phyloP scores from a whole-genome alignment of 2,888 invertebrate species.

The Andrena chrysosceles region DNA sequence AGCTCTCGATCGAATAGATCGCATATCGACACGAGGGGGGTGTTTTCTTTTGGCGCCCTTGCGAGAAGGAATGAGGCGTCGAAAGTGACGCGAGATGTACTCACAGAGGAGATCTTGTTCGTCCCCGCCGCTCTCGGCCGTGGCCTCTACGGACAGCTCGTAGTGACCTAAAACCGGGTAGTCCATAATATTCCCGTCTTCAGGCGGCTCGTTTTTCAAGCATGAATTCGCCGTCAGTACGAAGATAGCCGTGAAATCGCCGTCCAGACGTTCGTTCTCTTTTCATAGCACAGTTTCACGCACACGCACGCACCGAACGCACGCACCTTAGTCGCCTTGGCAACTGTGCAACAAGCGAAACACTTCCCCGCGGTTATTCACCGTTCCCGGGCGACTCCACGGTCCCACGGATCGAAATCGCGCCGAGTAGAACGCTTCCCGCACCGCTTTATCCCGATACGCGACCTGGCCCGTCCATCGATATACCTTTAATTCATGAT shows the following conservation, averaged over 20 bases:
- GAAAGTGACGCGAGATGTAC: slow-evolving; percentile 43
- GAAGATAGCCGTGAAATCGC: slow-evolving; percentile 44
- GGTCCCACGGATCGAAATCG: neutral
- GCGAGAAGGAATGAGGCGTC: neutral
- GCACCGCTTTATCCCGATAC: slow-evolving; percentile 46
- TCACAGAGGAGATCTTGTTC: slow-evolving; percentile 80
- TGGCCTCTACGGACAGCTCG: slow-evolving; percentile 77
- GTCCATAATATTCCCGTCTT: slow-evolving; percentile 75
- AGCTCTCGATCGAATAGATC: slow-evolving; percentile 20
- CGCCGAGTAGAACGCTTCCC: slow-evolving; percentile 47
- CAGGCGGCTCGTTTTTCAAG: slow-evolving; percentile 56
- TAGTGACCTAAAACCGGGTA: slow-evolving; percentile 80
- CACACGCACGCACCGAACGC: slow-evolving; percentile 46
- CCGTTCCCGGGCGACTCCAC: neutral
- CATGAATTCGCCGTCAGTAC: slow-evolving; percentile 52
- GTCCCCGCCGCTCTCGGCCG: slow-evolving; percentile 69
- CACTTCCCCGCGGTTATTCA: slow-evolving; percentile 62
- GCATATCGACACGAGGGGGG: neutral
- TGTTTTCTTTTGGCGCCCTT: slow-evolving; percentile 24
- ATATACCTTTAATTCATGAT: slow-evolving; percentile 76
- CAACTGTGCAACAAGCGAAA: slow-evolving; percentile 80
- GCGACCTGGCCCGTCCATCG: neutral
- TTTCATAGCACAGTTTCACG: slow-evolving; percentile 71
- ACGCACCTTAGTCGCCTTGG: slow-evolving; percentile 78
- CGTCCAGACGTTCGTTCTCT: slow-evolving; percentile 51